Evolutionary conservation across 2,797 vertebrate genomes (phyloP).

Genomic region (Acipenser oxyrinchus): DNA sequence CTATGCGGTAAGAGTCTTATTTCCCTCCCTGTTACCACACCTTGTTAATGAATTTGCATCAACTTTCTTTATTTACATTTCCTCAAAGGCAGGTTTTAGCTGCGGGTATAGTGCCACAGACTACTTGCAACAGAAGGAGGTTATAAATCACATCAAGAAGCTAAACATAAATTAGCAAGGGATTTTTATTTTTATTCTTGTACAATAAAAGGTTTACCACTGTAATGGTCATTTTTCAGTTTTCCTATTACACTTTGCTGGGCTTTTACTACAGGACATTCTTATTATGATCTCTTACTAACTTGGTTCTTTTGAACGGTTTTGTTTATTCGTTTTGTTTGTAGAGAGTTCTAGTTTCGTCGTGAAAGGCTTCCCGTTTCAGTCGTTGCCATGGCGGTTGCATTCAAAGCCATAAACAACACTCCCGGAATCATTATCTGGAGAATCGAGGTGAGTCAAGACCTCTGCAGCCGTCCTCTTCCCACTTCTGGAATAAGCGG

Average conservation of each 20-base stretch:
- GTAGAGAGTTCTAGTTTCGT: not conserved
- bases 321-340: not conserved
- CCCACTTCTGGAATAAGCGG: too few species aligned
- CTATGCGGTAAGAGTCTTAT: too few species aligned
- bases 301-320: not conserved
- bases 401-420: conserved; percentile 72
- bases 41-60: too few species aligned
- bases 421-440: conserved; percentile 71
- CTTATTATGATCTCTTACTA: not conserved
- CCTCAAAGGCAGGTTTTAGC: too few species aligned
- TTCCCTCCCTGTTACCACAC: too few species aligned
- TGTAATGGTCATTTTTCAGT: not conserved
- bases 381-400: conserved; percentile 60
- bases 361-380: conserved; percentile 3
- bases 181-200: too few species aligned
- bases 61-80: too few species aligned
- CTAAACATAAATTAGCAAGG: too few species aligned
- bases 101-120: too few species aligned
- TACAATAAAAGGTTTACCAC: too few species aligned
- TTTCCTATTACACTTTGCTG: not conserved
- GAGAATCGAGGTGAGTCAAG: conserved; percentile 72
- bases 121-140: too few species aligned
- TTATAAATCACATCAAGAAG: too few species aligned
- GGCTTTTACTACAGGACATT: conserved; percentile 5
- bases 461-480: not conserved